Evolutionary conservation across 2,888 invertebrate genomes (phyloP), one percentile per base, ranked within the genome.

Genomic region (Bedellia somnulentella): DNA sequence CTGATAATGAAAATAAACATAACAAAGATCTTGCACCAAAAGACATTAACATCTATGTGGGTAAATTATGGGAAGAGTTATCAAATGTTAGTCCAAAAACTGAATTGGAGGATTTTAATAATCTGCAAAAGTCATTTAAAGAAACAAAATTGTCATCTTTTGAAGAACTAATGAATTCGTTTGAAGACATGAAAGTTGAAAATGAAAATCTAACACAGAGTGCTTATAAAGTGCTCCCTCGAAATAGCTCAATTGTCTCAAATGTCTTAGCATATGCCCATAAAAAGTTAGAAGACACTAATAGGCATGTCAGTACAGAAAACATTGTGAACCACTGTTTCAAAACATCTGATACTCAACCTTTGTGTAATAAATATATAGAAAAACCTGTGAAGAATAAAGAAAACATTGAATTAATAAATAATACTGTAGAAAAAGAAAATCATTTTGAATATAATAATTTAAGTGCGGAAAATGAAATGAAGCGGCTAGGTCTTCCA

Each of bases 401-500:
- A 14, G 10, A 10, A 24, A 24, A 16, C 15, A 25, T 15, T 30
- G 9, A 9, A 9, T 17, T 12, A n/a, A 16, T n/a, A 3, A 30
- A n/a, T 12, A 24, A 8, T 16, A 30, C 17, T 14, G 15, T 23
- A 15, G 6, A 23, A 23, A 24, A 24, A 15, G 13, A n/a, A n/a
- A n/a, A n/a, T n/a, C n/a, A n/a, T n/a, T n/a, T n/a, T n/a, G n/a
- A n/a, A n/a, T n/a, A n/a, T n/a, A n/a, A n/a, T n/a, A n/a, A n/a
- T n/a, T n/a, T n/a, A n/a, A n/a, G n/a, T n/a, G n/a, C n/a, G 21
- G 24, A 26, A 29, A 37, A 45, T 33, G 43, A 41, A 31, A 40
- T 52, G 28, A 15, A 32, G 29, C 35, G 40, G 27, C 49, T 50
- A 35, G 52, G 51, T 4, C 43, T 57, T 12, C 62, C 61, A 32